Base-by-base conservation (phyloP, 2,888 invertebrate species). In the Eupithecia pulchellata region DNA sequence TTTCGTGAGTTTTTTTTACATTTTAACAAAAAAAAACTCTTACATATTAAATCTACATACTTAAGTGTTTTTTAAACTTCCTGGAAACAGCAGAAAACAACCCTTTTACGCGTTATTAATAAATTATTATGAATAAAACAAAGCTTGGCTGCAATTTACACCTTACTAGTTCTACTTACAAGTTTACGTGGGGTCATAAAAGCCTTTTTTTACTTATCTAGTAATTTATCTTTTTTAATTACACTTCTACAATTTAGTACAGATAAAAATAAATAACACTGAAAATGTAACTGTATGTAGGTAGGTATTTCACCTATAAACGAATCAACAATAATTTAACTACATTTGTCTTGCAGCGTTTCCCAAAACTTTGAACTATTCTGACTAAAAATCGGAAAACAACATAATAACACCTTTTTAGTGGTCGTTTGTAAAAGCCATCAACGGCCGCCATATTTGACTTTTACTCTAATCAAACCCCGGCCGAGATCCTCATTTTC, bases 141-240 rank as follows among this genome's bases (percentile, higher is more conserved):
- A 66, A 57, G 27, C 36, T 73, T 71, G 64, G 52, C 39, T 69
- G 71, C 72, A 78, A 77, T 74, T 72, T 73, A 79, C 77, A 80
- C 75, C 79, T 63, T 75, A 77, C 77, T 82, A 81, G 80, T 81
- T 82, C 73, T 75, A 30, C 66, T 72, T 75, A 78, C 76, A 39
- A 66, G 36, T 29, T 36, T 78, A 76, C 79, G 79, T 11, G 39
- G 39, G 39, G 79, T 79, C 79, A 73, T 82, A 81, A 82, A 82
- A 82, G 82, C 81, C n/a, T n/a, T n/a, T n/a, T n/a, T n/a, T n/a
- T n/a, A n/a, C n/a, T n/a, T n/a, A n/a, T n/a, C n/a, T n/a, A n/a
- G n/a, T n/a, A n/a, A n/a, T n/a, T n/a, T n/a, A n/a, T n/a, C n/a
- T n/a, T n/a, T n/a, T n/a, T n/a, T n/a, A n/a, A n/a, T n/a, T n/a